phyloP scores from a whole-genome alignment of 2,888 invertebrate species.

The Orthonychiurus folsomi region DNA sequence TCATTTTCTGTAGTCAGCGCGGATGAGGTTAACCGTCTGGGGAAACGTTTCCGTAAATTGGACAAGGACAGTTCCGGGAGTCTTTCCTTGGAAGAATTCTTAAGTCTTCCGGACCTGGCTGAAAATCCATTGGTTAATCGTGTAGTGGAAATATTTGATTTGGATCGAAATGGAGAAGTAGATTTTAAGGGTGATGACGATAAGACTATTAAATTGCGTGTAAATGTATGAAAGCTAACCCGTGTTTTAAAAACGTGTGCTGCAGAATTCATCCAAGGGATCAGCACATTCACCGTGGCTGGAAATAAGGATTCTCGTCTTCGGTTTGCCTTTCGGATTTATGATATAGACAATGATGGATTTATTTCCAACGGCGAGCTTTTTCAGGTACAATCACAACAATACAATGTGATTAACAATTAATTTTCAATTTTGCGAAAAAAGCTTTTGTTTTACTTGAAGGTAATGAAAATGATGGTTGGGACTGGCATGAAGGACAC shows the following conservation, averaged over 20 bases:
- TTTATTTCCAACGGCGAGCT: conserved; percentile 22
- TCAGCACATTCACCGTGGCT: conserved; percentile 12
- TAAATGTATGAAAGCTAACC: too few species aligned
- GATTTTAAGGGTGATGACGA: conserved; percentile 15
- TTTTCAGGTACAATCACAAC: conserved; percentile 12
- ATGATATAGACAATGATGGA: conserved; percentile 23
- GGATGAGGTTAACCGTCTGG: conserved; percentile 12
- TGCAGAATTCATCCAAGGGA: conserved; percentile 18
- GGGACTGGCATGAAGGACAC: conserved; percentile 14
- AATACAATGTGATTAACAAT: not conserved
- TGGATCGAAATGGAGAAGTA: conserved; percentile 13
- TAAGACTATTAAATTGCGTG: not conserved
- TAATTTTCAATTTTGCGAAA: not conserved
- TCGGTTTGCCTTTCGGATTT: conserved; percentile 20
- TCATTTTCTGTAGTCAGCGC: conserved; percentile 9
- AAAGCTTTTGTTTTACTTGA: not conserved
- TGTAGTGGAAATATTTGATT: conserved; percentile 17
- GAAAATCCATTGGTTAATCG: conserved; percentile 13
- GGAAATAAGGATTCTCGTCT: conserved; percentile 9
- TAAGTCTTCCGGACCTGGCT: conserved; percentile 12
- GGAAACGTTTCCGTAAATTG: conserved; percentile 13
- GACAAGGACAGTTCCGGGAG: conserved; percentile 15
- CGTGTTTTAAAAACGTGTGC: too few species aligned
- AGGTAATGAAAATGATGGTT: conserved; percentile 16
- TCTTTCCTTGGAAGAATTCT: conserved; percentile 16